Conservation (phyloP, 1,140 invertebrate genomes). For the Sitobion miscanthi region DNA sequence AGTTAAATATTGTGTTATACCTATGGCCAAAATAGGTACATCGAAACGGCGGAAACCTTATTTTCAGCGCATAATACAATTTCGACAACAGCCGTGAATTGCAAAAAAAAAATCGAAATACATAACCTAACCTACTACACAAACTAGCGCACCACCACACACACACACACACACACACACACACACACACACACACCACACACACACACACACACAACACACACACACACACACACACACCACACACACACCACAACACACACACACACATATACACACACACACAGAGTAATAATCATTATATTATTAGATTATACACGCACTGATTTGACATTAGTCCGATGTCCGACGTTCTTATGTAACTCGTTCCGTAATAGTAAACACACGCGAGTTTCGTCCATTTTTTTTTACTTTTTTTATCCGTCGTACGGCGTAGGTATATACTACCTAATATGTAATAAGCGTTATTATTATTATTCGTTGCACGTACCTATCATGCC, state of each 20-base stretch:
- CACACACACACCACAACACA: no score
- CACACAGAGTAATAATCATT: not conserved
- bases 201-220: not conserved
- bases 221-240: no score
- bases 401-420: not conserved
- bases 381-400: not conserved
- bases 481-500: not conserved
- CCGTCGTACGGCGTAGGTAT: not conserved
- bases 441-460: slow-evolving; percentile 9
- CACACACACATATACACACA: no score
- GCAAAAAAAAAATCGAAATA: not conserved
- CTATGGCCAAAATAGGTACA: not conserved
- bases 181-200: no score
- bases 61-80: not conserved
- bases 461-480: not conserved
- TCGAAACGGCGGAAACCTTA: not conserved
- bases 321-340: slow-evolving; percentile 17
- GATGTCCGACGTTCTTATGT: not conserved
- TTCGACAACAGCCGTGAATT: not conserved
- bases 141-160: not conserved
- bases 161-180: no score
- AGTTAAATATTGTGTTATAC: not conserved
- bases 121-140: not conserved
- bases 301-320: not conserved
- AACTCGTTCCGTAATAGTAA: not conserved